Evolutionary conservation across 1,140 invertebrate genomes (phyloP).

Genomic region (Euura saliciscinereae): DNA sequence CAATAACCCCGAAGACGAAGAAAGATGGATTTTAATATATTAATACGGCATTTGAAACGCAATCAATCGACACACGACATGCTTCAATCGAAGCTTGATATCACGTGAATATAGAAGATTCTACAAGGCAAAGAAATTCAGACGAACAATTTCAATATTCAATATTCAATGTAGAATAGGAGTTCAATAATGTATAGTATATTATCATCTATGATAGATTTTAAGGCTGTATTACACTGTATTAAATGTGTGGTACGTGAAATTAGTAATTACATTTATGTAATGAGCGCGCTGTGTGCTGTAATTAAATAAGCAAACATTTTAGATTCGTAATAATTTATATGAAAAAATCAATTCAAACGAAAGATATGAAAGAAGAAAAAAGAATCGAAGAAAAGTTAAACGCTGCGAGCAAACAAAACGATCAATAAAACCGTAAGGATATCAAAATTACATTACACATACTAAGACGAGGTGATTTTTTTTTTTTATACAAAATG

Average conservation of each 20-base stretch:
- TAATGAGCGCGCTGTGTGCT: constrained; percentile 39
- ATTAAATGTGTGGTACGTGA: constrained; percentile 52
- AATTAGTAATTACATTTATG: constrained; percentile 57
- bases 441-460: background rate
- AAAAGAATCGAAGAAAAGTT: background rate
- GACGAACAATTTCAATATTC: background rate
- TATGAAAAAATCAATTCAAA: background rate
- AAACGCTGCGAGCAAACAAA: background rate
- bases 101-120: background rate
- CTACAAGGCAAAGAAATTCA: background rate
- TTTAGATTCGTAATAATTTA: constrained; percentile 8
- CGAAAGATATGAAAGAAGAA: background rate
- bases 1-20: background rate
- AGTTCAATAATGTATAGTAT: constrained; percentile 7
- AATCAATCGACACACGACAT: background rate
- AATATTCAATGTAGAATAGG: background rate
- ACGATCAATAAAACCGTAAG: background rate
- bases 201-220: constrained; percentile 3
- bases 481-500: background rate
- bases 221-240: constrained; percentile 51
- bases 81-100: background rate
- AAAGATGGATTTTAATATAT: constrained; percentile 1
- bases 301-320: constrained; percentile 2
- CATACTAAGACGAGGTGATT: background rate
- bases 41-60: background rate